Evolutionary conservation across 2,888 invertebrate species (phyloP), one percentile per base, ranked within the genome.

Genomic region (Tineola bisselliella): DNA sequence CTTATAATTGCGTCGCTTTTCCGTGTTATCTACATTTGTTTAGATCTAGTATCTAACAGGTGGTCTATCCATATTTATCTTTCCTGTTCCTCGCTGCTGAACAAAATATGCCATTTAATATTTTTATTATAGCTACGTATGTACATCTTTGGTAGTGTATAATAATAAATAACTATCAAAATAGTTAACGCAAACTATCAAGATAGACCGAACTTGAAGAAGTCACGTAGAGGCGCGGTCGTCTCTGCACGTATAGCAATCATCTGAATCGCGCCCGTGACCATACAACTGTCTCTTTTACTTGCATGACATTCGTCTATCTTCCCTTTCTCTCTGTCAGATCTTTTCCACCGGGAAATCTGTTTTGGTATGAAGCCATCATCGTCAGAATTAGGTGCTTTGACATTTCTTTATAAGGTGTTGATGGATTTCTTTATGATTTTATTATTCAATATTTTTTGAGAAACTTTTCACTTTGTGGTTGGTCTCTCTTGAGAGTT

Each of bases 151-250:
- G n/a, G n/a, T n/a, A n/a, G n/a, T n/a, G n/a, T n/a, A n/a, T 25
- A 25, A 4, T 25, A 25, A 25, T 25, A 25, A 25, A 25, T 38
- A 12, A 38, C 3, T 13, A 48, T 48, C 48, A 48, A 48, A n/a
- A 48, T 17, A 48, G 48, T 48, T 6, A 15, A 48, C 15, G 48
- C 54, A 25, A 19, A 54, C 54, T 54, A 54, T 11, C 18, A 25
- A 60, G 44, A 15, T 30, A 48, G 13, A 59, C 43, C 43, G 59
- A 48, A 60, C 30, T 60, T 31, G 12, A n/a, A 70, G 72, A 74
- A 80, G 83, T 84, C 84, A 84, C 84, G 84, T 83, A 77, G 70
- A 74, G 70, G 70, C 71, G 84, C 81, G 84, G 83, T 81, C 78
- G 76, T 70, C 73, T 73, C 71, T 70, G 79, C 86, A 86, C 84